Base-by-base conservation (phyloP, 1,140 invertebrate genomes). In the Myzus persicae region DNA sequence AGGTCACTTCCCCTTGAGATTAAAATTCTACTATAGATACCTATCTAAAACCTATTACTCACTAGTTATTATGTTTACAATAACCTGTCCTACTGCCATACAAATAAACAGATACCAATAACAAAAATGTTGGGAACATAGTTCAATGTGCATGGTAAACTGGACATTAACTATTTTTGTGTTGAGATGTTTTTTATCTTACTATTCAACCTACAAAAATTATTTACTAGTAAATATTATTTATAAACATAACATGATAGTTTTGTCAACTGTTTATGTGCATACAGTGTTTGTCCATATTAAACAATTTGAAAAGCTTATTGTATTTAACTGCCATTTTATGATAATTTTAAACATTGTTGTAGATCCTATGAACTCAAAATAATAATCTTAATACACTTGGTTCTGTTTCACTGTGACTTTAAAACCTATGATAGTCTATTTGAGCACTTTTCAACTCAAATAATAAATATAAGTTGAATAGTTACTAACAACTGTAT, bases 71-170 rank as follows among this genome's bases (percentile, higher is more conserved):
- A 24, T 84, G 82, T 84, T 84, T 40, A 84, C 82, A 84, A 26
- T 38, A 24, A 51, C 48, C 48, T 84, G 40, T 38, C 24, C 24
- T 42, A 20, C n/a, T 14, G 22, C 14, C 59, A 67, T 18, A n/a
- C 59, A 76, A 76, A 76, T 76, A n/a, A 76, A 76, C 31, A 76
- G 36, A 84, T 84, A 84, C 40, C 9, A 82, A 84, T 40, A 84
- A 40, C 22, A 84, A 84, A 26, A 84, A 31, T 42, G 8, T 26
- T 26, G 5, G 82, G 38, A 4, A 40, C 82, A 84, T 84, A 84
- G 38, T 84, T 84, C 38, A 84, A 84, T 84, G 40, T 38, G 31
- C 14, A 67, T 67, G 59, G 14, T n/a, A 67, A 67, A 76, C 59
- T 5, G 0, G 59, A 67, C 26, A n/a, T 67, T 11, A 5, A 67